Conservation (phyloP, 92 coral and sea anemone species). For the Pocillopora meandrina region DNA sequence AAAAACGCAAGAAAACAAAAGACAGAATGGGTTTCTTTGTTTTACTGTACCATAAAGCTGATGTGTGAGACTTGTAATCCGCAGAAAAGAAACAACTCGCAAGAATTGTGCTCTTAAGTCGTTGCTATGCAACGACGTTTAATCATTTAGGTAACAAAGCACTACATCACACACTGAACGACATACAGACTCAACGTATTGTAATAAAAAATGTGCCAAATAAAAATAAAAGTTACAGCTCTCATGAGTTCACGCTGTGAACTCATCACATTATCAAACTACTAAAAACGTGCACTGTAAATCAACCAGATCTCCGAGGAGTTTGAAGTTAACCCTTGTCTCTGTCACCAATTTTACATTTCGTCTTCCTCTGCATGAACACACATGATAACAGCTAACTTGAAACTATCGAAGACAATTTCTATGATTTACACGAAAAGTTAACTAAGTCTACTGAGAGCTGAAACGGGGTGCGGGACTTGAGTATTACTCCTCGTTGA, state of each 20-base stretch:
- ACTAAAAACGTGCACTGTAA: background rate
- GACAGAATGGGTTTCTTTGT: too few relatives aligned
- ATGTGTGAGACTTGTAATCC: background rate
- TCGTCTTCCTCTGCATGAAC: background rate
- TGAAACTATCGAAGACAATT: background rate
- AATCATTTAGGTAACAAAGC: background rate
- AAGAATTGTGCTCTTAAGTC: background rate
- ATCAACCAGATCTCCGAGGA: background rate
- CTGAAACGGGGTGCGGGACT: background rate
- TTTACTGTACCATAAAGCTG: background rate
- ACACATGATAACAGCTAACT: background rate
- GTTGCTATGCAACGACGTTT: background rate
- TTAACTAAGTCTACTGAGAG: slow-evolving; percentile 9
- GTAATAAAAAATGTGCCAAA: too few relatives aligned
- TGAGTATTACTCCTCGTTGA: slow-evolving; percentile 34
- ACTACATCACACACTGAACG: background rate
- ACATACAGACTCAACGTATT: too few relatives aligned
- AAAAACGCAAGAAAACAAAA: too few relatives aligned
- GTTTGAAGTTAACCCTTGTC: background rate
- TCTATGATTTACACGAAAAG: background rate
- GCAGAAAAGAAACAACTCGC: background rate
- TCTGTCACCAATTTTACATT: background rate
- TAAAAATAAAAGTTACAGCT: background rate
- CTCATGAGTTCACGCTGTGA: background rate
- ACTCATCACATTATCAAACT: background rate